A percentile compares a stretch with the other conserved stretches of the same genome.
Conservation (phyloP, 2,888 invertebrate species). For the Tachina lurida region DNA sequence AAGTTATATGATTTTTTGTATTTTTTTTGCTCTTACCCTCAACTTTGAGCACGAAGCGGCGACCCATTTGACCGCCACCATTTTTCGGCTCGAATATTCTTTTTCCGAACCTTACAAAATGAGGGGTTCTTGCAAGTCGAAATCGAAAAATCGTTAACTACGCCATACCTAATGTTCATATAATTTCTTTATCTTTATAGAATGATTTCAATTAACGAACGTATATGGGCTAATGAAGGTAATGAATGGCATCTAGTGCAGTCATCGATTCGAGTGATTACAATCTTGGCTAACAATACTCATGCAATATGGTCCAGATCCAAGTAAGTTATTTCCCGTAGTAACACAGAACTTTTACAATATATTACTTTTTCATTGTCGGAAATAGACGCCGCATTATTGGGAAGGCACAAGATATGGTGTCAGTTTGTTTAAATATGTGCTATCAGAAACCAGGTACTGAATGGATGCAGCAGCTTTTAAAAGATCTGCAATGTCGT, state of each 20-base stretch:
- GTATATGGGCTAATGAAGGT: constrained; percentile 92
- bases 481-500: constrained; percentile 82
- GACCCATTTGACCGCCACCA: no score
- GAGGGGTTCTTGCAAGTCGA: no score
- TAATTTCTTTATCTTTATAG: constrained; percentile 81
- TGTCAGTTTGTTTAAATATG: constrained; percentile 89
- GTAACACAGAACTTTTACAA: not conserved
- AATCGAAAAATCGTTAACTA: no score
- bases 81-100: no score
- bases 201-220: constrained; percentile 91
- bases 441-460: constrained; percentile 90
- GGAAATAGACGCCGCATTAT: constrained; percentile 86
- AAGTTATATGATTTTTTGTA: no score
- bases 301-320: constrained; percentile 84
- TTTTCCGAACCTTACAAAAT: no score
- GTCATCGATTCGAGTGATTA: constrained; percentile 89
- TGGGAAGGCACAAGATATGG: constrained; percentile 89
- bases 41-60: no score
- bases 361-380: constrained; percentile 6
- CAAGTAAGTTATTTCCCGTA: constrained; percentile 76
- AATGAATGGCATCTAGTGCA: constrained; percentile 93
- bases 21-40: no score
- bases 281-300: constrained; percentile 87
- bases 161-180: no score
- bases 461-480: constrained; percentile 85